Conservation (phyloP, 2,113 vertebrate genomes). For the Podiceps cristatus region DNA sequence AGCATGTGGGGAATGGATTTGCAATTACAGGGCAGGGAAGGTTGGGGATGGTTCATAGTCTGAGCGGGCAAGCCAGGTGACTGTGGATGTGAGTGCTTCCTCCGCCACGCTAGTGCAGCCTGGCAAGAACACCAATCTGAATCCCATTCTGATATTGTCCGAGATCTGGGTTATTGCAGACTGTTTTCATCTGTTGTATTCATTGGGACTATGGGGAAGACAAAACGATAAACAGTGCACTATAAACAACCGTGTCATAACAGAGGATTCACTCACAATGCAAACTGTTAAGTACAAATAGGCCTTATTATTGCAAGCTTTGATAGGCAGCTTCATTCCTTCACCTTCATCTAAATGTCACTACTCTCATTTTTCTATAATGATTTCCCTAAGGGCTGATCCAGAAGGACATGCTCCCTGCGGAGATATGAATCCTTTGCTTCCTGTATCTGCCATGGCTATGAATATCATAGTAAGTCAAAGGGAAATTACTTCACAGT, state of each 20-base stretch:
- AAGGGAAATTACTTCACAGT: neutral
- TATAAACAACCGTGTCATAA: neutral
- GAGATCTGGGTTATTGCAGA: neutral
- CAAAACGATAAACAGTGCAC: neutral
- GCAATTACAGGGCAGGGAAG: neutral
- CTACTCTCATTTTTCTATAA: neutral
- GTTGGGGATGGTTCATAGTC: rapidly evolving
- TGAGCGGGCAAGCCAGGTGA: neutral
- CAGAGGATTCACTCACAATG: neutral
- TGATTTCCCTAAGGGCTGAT: neutral
- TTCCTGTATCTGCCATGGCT: neutral
- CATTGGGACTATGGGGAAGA: neutral
- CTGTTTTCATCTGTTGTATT: neutral
- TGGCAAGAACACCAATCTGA: neutral
- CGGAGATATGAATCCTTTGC: neutral
- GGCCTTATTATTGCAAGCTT: neutral
- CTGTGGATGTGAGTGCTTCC: neutral
- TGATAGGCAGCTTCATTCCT: neutral
- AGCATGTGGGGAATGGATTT: neutral
- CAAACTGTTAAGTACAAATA: neutral
- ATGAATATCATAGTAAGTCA: neutral
- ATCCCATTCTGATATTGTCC: rapidly evolving
- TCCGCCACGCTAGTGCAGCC: neutral
- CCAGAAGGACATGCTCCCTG: neutral
- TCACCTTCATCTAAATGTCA: neutral